Base-by-base conservation (phyloP, 2,113 vertebrate species). In the Phrynosoma platyrhinos region DNA sequence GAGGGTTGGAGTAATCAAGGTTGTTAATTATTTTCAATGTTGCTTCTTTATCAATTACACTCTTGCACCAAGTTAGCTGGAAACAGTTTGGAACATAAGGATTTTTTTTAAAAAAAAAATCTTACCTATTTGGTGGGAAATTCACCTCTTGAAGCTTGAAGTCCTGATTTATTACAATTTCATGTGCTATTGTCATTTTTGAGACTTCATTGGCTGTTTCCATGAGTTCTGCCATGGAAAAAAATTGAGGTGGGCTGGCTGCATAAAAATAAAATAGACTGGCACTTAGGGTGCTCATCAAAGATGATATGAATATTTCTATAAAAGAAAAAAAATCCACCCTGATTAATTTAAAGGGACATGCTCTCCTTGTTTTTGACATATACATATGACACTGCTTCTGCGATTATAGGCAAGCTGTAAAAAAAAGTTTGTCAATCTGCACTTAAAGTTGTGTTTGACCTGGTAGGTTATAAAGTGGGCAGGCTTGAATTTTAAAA, bases 121-220 rank as follows among this genome's bases (percentile, higher is more conserved):
- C 53, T 1, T 95, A 95, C 96, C 97, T 97, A 93, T 94, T 79
- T 5, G 91, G 90, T 42, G 96, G 89, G 27, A 95, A 91, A 64
- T 69, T 93, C 83, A n/a, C 89, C 25, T 94, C 94, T 91, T 93
- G 94, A 80, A 93, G 81, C 71, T 80, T 85, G 91, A 95, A 95
- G 92, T 96, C 96, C 68, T 32, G 21, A 64, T 94, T 95, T 87
- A 96, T 90, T 18, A 94, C 92, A n/a, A 91, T 94, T 89, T 96
- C 84, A 9, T 89, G 95, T 2, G 90, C 96, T 25, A 95, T 84
- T 88, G 84, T 95, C 92, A 95, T 86, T 89, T 95, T 95, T 93
- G 96, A 95, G 77, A 94, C 58, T 14, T 91, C 96, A 7, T 91
- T 95, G 10, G 92, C 91, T 52, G 89, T 74, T 77, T 95, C 93